These are phyloP conservation scores for Kryptolebias marmoratus DNA, from an alignment of 2,113 vertebrate species.

Conservation along the genomic window DNA sequence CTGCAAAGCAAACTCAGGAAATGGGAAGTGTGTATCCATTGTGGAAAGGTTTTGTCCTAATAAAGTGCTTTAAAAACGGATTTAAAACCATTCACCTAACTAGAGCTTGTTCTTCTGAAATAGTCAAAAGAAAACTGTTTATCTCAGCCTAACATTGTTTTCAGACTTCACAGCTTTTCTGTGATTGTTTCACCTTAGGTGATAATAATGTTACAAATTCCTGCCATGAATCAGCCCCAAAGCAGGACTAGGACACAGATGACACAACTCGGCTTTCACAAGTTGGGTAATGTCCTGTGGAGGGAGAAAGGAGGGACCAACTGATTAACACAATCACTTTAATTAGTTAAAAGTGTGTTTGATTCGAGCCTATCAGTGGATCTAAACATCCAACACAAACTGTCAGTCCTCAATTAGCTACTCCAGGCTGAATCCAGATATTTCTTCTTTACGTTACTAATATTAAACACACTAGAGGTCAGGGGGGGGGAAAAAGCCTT, in stretches of 20 bases:
- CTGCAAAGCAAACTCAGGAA: conserved; percentile 9
- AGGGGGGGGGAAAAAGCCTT: conserved; percentile 2
- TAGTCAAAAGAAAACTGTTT: not conserved
- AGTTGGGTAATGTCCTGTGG: too few species aligned
- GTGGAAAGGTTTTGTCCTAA: not conserved
- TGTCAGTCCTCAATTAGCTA: too few species aligned
- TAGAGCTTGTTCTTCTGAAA: not conserved
- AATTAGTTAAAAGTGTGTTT: too few species aligned
- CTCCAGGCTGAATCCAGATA: too few species aligned
- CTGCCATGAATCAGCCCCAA: not conserved
- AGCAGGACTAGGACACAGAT: not conserved
- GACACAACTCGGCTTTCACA: too few species aligned
- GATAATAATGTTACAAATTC: not conserved
- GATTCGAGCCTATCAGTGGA: too few species aligned
- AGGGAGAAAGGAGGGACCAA: too few species aligned
- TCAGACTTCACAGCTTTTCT: not conserved
- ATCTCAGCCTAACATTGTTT: not conserved
- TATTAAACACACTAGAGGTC: not conserved
- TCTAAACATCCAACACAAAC: too few species aligned
- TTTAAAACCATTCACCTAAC: too few species aligned
- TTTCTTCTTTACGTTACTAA: too few species aligned
- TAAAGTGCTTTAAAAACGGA: not conserved
- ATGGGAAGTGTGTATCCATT: not conserved
- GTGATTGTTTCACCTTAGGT: not conserved
- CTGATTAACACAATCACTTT: too few species aligned